These are phyloP conservation scores for Cheilosia pagana DNA, from an alignment of 2,888 invertebrate species.

Conservation along the genomic window DNA sequence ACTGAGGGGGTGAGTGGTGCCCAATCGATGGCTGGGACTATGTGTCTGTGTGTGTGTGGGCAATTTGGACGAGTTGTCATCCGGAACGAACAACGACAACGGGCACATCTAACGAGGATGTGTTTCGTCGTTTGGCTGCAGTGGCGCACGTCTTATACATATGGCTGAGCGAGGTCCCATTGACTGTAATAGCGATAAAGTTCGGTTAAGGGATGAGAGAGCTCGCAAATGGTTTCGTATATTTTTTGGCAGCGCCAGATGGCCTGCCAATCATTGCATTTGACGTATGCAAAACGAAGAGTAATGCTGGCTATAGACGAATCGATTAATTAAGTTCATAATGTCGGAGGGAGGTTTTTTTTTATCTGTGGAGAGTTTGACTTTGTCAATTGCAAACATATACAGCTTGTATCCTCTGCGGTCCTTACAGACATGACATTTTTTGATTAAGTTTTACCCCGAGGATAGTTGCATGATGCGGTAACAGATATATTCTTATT, in stretches of 20 bases:
- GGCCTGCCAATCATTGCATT: slow-evolving; percentile 83
- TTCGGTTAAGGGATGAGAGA: slow-evolving; percentile 45
- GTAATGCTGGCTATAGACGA: background rate
- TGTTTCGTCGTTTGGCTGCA: slow-evolving; percentile 36
- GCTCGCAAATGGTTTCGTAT: slow-evolving; percentile 38
- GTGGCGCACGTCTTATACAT: slow-evolving; percentile 6
- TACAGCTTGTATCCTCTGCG: background rate
- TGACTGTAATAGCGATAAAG: slow-evolving; percentile 41
- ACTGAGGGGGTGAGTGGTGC: slow-evolving; percentile 35
- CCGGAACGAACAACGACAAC: slow-evolving; percentile 67
- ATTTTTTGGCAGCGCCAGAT: slow-evolving; percentile 80
- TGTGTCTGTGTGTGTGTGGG: slow-evolving; percentile 34
- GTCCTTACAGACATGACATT: slow-evolving; percentile 8
- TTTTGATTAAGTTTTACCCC: background rate
- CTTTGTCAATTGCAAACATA: slow-evolving; percentile 17
- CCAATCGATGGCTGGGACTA: slow-evolving; percentile 56
- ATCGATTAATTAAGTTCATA: slow-evolving; percentile 50
- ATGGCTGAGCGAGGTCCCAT: slow-evolving; percentile 2
- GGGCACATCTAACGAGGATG: slow-evolving; percentile 63
- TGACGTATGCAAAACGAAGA: slow-evolving; percentile 53
- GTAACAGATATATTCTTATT: slow-evolving; percentile 3
- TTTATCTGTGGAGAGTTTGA: background rate
- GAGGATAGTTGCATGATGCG: background rate
- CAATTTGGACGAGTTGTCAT: slow-evolving; percentile 71
- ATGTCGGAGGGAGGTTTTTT: background rate